Base-by-base conservation (phyloP, 2,888 invertebrate species). In the Calameuta filiformis region DNA sequence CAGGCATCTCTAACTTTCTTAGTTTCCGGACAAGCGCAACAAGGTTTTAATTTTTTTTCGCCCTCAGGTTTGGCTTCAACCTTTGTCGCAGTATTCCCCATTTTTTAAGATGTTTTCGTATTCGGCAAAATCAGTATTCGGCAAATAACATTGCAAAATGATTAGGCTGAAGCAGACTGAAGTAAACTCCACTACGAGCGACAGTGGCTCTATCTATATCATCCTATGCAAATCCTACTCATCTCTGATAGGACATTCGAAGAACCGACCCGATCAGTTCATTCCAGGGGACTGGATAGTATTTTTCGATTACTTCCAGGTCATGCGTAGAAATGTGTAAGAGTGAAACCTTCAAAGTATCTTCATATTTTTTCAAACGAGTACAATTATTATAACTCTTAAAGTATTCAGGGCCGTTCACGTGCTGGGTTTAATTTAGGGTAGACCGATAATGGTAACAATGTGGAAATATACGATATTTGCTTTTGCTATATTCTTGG, bases 21-120 rank as follows among this genome's bases (percentile, higher is more conserved):
- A 0, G 98, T 99, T 92, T 99, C 98, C 0, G 98, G 98, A 92
- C 99, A 99, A 4, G 98, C 98, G 93, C 99, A 99, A 89, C 99
- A 99, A 4, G 98, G 96, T 90, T 98, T 99, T 81, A 97, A 92
- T 90, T 97, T 97, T 74, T 96, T 95, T 12, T 92, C 92, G 23
- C 91, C 90, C 12, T 92, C 92, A 79, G 81, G 75, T 71, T 81
- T 79, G 9, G 89, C 87, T 15, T 90, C 90, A 35, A 88, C 88
- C 90, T 94, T 94, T 15, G 92, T 92, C 80, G 91, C 89, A 75
- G 92, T 89, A 86, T 93, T 94, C 81, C 94, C 94, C 94, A 94
- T 94, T 85, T 77, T 85, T 1, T 23, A 23, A 56, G 23, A 23
- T 56, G 0, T 9, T 23, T 56, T 23, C 23, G 56, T 56, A 56